A percentile compares a stretch with the other conserved stretches of the same genome.
Conservation (phyloP, 2,797 vertebrate species). For the Anguilla pacifica region DNA sequence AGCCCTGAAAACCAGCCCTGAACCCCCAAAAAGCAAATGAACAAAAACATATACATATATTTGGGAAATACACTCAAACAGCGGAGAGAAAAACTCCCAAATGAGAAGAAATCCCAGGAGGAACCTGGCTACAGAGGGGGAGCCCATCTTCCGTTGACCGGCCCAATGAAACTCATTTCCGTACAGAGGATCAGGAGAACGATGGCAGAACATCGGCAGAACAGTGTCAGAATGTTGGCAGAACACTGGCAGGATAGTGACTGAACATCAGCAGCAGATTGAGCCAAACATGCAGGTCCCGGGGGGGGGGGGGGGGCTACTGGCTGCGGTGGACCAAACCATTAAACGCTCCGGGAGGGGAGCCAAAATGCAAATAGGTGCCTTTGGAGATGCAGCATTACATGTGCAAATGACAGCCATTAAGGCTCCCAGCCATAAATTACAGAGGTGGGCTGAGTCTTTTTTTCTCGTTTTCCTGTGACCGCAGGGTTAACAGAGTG, state of each 20-base stretch:
- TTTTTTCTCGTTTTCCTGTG: neutral
- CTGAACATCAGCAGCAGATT: neutral
- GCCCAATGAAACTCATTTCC: neutral
- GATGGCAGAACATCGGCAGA: neutral
- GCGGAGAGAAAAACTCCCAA: too few species aligned
- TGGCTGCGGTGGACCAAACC: slow-evolving; percentile 22
- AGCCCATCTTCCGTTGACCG: too few species aligned
- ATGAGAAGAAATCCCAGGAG: too few species aligned
- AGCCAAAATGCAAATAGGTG: slow-evolving; percentile 9
- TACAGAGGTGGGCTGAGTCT: neutral
- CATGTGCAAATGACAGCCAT: slow-evolving; percentile 30
- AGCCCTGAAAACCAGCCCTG: too few species aligned
- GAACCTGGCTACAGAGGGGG: too few species aligned
- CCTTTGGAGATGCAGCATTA: slow-evolving; percentile 24
- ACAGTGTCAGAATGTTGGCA: neutral
- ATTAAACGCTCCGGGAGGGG: slow-evolving; percentile 15
- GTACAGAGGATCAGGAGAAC: neutral
- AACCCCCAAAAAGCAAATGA: too few species aligned
- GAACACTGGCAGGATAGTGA: neutral
- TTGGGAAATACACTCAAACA: too few species aligned
- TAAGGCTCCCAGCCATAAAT: slow-evolving; percentile 33
- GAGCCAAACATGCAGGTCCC: neutral
- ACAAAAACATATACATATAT: too few species aligned
- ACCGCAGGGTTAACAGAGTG: neutral
- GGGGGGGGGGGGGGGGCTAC: neutral